Evolutionary conservation across 2,797 vertebrate species (phyloP).

Genomic region (Lutjanus argentimaculatus): DNA sequence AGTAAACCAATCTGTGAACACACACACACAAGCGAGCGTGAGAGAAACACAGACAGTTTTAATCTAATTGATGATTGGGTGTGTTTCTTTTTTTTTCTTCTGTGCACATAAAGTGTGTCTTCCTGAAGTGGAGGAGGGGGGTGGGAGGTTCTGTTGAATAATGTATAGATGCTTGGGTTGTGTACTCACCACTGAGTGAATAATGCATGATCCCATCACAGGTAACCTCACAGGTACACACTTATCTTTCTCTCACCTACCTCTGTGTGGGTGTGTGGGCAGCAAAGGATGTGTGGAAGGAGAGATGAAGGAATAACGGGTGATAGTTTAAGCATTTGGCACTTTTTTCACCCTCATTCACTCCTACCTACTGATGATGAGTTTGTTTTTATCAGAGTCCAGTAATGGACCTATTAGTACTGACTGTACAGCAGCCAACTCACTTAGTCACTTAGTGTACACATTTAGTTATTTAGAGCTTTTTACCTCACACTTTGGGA

Average conservation of each 20-base stretch:
- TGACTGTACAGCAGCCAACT: constrained; percentile 3
- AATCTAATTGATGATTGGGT: constrained; percentile 45
- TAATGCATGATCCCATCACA: constrained; percentile 88
- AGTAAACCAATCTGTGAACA: constrained; percentile 8
- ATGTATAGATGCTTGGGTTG: constrained; percentile 85
- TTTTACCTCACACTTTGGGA: constrained; percentile 1
- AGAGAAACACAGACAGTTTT: constrained; percentile 16
- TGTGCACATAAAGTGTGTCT: constrained; percentile 52
- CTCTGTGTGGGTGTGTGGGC: constrained; percentile 20
- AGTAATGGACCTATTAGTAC: constrained; percentile 14
- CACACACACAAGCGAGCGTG: neutral
- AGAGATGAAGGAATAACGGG: neutral
- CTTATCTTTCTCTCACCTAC: constrained; percentile 76
- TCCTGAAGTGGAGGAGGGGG: constrained; percentile 48
- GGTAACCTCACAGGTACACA: constrained; percentile 82
- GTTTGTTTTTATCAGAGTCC: constrained; percentile 14
- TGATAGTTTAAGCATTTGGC: constrained; percentile 24
- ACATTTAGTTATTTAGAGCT: neutral
- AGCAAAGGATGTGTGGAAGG: neutral
- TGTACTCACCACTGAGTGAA: constrained; percentile 85
- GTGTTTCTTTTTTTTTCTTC: constrained; percentile 27
- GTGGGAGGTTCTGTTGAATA: constrained; percentile 81
- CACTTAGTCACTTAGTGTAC: constrained; percentile 1
- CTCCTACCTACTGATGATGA: neutral
- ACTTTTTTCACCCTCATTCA: neutral